These are phyloP conservation scores for Dasysyrphus albostriatus DNA, from an alignment of 2,888 invertebrate genomes.

Conservation along the genomic window DNA sequence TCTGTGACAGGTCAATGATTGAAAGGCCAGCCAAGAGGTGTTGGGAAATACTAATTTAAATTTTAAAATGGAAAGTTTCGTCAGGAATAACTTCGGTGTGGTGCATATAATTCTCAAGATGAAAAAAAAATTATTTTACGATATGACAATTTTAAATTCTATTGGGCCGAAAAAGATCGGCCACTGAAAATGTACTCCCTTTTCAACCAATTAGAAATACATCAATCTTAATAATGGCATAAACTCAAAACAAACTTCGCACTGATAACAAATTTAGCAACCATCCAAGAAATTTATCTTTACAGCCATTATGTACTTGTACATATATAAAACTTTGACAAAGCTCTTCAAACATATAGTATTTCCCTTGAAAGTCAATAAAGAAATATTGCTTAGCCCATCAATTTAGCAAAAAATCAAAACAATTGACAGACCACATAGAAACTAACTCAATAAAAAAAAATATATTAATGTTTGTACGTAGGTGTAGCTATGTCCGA, in stretches of 20 bases:
- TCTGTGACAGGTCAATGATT: no score
- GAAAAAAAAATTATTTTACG: no score
- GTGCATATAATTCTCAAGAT: no score
- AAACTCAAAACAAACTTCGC: not conserved
- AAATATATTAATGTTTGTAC: not conserved
- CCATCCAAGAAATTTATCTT: not conserved
- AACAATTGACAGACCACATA: slow-evolving; percentile 21
- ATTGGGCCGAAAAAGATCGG: no score
- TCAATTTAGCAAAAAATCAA: slow-evolving; percentile 50
- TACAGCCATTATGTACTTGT: no score
- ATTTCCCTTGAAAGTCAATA: slow-evolving; percentile 61
- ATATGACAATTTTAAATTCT: no score
- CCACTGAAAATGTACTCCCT: not conserved
- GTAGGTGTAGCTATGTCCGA: not conserved
- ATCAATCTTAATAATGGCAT: not conserved
- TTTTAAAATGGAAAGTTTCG: no score
- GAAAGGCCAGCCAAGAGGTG: no score
- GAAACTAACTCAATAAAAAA: not conserved
- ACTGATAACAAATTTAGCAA: not conserved
- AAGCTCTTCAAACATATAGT: slow-evolving; percentile 8
- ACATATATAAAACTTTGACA: not conserved
- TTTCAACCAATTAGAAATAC: not conserved
- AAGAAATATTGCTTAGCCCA: slow-evolving; percentile 37
- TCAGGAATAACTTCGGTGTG: no score
- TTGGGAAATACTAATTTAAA: no score